Conservation (phyloP, 2,113 vertebrate species). For the Craseonycteris thonglongyai region DNA sequence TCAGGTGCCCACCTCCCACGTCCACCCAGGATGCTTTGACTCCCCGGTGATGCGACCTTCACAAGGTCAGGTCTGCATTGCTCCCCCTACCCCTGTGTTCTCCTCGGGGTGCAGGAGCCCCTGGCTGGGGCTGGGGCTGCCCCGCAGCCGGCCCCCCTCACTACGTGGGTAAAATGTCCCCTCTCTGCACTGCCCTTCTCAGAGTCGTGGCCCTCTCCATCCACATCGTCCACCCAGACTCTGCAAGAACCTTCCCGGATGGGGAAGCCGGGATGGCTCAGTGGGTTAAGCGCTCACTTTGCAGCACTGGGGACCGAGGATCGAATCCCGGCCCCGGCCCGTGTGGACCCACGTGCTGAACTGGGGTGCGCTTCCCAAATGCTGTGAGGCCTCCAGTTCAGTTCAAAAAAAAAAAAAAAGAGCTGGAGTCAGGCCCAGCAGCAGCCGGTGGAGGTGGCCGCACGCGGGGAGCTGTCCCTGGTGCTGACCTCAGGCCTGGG, state of each 20-base stretch:
- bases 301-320: too few species aligned
- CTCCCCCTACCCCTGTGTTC: rapidly evolving
- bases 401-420: too few species aligned
- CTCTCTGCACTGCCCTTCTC: neutral
- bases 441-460: rapidly evolving
- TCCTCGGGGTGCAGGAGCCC: rapidly evolving
- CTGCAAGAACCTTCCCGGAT: too few species aligned
- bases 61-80: rapidly evolving
- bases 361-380: too few species aligned
- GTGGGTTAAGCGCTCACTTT: too few species aligned
- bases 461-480: neutral
- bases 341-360: too few species aligned
- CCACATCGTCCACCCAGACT: too few species aligned
- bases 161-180: rapidly evolving
- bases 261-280: too few species aligned
- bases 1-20: too few species aligned
- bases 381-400: too few species aligned
- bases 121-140: neutral
- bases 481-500: neutral
- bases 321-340: too few species aligned
- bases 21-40: rapidly evolving
- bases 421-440: too few species aligned
- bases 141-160: rapidly evolving
- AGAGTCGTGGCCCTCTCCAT: rapidly evolving
- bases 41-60: rapidly evolving